Conservation (phyloP, 2,888 invertebrate genomes). For the Hydrotaea cyrtoneurina region DNA sequence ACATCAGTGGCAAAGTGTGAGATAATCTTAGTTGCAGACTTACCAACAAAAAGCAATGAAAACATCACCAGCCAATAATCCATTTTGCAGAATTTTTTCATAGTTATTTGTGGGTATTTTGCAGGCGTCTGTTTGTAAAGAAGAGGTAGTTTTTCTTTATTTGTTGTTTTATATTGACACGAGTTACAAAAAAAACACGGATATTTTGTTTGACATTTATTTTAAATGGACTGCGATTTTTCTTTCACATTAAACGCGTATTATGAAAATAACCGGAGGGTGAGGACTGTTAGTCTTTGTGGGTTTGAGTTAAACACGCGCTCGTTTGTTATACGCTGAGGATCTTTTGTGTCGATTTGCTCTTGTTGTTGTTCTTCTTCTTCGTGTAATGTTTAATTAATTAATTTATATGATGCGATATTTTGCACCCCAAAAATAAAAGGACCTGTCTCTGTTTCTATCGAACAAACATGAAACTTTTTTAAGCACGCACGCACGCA, state of each 20-base stretch:
- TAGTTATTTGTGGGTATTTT: slow-evolving; percentile 1
- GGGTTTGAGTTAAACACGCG: neutral
- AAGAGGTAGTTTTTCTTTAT: neutral
- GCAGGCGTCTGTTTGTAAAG: neutral
- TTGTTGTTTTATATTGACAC: neutral
- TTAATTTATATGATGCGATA: slow-evolving; percentile 27
- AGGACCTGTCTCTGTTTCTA: neutral
- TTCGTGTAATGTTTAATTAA: slow-evolving; percentile 33
- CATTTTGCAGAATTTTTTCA: slow-evolving; percentile 19
- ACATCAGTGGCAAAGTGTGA: too few species aligned
- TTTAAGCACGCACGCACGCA: slow-evolving; percentile 10
- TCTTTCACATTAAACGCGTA: neutral
- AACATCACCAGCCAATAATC: slow-evolving; percentile 58
- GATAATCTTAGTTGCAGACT: slow-evolving; percentile 16
- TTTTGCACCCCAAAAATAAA: neutral
- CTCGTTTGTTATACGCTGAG: neutral
- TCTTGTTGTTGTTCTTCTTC: slow-evolving; percentile 20
- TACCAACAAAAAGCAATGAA: slow-evolving; percentile 58
- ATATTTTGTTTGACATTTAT: neutral
- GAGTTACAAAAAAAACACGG: neutral
- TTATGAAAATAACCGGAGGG: neutral
- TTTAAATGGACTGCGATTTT: neutral
- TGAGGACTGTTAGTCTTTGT: too few species aligned
- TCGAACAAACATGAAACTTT: neutral
- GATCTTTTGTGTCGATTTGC: slow-evolving; percentile 6